Conservation (phyloP, 2,797 vertebrate species). For the Myotis myotis region DNA sequence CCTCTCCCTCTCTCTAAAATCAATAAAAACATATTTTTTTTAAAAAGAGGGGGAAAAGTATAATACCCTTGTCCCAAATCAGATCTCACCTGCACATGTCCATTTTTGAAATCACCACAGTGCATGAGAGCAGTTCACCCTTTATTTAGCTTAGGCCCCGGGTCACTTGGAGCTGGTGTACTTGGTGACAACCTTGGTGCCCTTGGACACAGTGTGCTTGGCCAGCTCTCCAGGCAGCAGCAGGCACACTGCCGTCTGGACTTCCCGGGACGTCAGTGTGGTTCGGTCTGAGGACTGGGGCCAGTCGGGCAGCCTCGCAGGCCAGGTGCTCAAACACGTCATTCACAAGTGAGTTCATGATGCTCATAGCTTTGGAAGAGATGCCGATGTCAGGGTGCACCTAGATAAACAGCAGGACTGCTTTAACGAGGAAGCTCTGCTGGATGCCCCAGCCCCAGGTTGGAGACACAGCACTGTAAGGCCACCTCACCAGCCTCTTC, state of each 20-base stretch:
- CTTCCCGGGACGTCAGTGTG: slow-evolving; percentile 89
- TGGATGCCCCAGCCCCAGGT: not conserved
- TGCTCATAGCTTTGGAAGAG: slow-evolving; percentile 90
- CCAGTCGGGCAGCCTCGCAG: slow-evolving; percentile 83
- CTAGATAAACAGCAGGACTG: slow-evolving; percentile 64
- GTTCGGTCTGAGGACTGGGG: slow-evolving; percentile 84
- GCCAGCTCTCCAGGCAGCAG: slow-evolving; percentile 89
- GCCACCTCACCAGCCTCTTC: not conserved
- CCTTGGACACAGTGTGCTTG: slow-evolving; percentile 88
- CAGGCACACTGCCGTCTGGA: slow-evolving; percentile 88
- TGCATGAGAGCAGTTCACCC: not conserved
- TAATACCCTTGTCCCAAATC: not conserved
- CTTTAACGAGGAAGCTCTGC: not conserved
- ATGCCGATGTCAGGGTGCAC: slow-evolving; percentile 90
- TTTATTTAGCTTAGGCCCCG: not conserved
- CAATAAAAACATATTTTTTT: not conserved
- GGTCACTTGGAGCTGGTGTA: slow-evolving; percentile 90
- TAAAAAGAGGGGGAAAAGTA: not conserved
- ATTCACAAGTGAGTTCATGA: slow-evolving; percentile 92
- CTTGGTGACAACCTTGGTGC: slow-evolving; percentile 90
- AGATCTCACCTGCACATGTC: not conserved
- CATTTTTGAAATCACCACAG: not conserved
- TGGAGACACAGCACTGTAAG: not conserved
- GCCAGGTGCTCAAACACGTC: slow-evolving; percentile 90
- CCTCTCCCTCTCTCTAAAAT: not conserved